Conservation (phyloP, 2,113 vertebrate genomes). For the Silurus glanis region DNA sequence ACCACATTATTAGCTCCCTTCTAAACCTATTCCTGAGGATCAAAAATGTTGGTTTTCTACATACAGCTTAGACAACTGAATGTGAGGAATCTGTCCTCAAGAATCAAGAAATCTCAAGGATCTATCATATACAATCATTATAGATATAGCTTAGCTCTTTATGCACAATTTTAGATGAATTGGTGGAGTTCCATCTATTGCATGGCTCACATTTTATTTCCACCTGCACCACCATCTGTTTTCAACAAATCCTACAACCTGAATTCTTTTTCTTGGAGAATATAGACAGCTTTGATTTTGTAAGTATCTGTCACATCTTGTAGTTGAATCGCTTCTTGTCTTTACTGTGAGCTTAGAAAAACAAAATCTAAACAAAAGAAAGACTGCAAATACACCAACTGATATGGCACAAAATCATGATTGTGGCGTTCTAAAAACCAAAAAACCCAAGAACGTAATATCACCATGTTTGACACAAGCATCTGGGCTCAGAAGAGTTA, state of each 20-base stretch:
- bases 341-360: neutral
- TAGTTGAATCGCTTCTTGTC: neutral
- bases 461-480: neutral
- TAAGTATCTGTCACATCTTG: neutral
- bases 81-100: neutral
- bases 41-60: neutral
- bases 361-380: neutral
- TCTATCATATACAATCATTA: neutral
- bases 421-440: neutral
- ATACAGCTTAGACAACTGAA: neutral
- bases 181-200: neutral
- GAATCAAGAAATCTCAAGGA: neutral
- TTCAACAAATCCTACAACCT: neutral
- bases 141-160: neutral
- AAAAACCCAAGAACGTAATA: neutral
- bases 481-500: neutral
- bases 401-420: neutral
- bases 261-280: neutral
- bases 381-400: neutral
- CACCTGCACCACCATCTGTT: neutral
- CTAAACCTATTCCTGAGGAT: neutral
- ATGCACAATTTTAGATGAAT: neutral
- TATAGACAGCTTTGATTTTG: slow-evolving; percentile 1
- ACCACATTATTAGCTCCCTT: neutral
- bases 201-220: neutral